phyloP scores from a whole-genome alignment of 2,888 invertebrate species.

The Pherbina coryleti region DNA sequence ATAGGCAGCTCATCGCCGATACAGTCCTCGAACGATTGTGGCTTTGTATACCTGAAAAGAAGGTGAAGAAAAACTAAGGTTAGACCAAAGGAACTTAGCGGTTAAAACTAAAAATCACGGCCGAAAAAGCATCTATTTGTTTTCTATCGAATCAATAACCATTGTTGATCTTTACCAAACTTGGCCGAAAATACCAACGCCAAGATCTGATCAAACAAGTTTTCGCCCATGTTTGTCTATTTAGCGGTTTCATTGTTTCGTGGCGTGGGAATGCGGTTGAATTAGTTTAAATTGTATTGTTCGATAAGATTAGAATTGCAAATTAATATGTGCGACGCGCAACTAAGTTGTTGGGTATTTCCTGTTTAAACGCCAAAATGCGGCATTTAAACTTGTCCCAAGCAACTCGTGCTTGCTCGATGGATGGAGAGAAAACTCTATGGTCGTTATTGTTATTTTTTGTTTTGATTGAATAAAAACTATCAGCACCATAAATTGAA shows the following conservation, averaged over 20 bases:
- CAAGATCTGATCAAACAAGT: not conserved
- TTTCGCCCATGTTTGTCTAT: not conserved
- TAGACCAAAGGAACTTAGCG: not conserved
- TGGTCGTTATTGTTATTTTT: no score
- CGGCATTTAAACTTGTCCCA: not conserved
- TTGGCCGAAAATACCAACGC: not conserved
- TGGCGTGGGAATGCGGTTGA: slow-evolving; percentile 31
- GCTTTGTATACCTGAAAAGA: slow-evolving; percentile 92
- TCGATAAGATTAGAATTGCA: slow-evolving; percentile 62
- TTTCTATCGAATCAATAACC: not conserved
- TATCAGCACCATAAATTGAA: no score
- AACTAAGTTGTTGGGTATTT: slow-evolving; percentile 55
- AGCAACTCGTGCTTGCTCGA: not conserved
- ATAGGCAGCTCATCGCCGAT: slow-evolving; percentile 96
- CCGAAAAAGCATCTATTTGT: not conserved
- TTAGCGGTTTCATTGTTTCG: not conserved
- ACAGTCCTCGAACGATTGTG: slow-evolving; percentile 97
- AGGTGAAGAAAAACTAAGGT: slow-evolving; percentile 4
- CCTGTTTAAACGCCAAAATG: slow-evolving; percentile 46
- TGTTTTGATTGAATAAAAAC: no score
- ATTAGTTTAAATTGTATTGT: not conserved
- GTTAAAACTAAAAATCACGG: no score
- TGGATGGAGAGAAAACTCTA: not conserved
- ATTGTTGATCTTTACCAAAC: not conserved
- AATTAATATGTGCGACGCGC: slow-evolving; percentile 45